Percentiles rank a stretch among this genome's conserved stretches.
Conservation (phyloP, 1,140 invertebrate species). For the Thaumatotibia leucotreta region DNA sequence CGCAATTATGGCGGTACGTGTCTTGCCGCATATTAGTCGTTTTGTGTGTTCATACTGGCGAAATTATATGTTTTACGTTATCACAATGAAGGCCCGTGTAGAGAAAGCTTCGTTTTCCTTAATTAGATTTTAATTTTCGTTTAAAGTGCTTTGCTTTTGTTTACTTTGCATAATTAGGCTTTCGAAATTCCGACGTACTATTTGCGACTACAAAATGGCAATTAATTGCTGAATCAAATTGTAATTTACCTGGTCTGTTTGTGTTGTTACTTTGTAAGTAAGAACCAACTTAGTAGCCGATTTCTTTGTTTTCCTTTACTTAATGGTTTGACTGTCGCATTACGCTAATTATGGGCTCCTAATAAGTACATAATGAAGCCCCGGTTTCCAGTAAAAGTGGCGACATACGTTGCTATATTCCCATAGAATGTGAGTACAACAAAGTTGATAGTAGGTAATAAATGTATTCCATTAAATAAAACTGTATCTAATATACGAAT, state of each 20-base stretch:
- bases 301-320: neutral
- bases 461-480: too few species aligned
- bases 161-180: conserved; percentile 26
- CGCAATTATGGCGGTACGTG: conserved; percentile 18
- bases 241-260: neutral
- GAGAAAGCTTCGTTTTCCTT: conserved; percentile 29
- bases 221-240: neutral
- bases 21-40: conserved; percentile 16
- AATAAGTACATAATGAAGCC: too few species aligned
- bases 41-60: conserved; percentile 14
- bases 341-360: neutral
- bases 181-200: neutral
- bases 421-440: too few species aligned
- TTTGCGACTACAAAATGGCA: neutral
- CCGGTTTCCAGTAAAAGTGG: too few species aligned
- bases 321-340: neutral
- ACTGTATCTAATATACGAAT: too few species aligned
- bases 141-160: conserved; percentile 20
- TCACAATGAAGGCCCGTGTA: conserved; percentile 34
- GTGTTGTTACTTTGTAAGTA: neutral
- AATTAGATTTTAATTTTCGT: conserved; percentile 41
- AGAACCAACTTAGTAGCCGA: neutral
- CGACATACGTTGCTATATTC: too few species aligned
- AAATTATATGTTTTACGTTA: conserved; percentile 32
- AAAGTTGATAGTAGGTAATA: too few species aligned